Evolutionary conservation across 2,797 vertebrate genomes (phyloP).

Genomic region (Steatocranus sp.): DNA sequence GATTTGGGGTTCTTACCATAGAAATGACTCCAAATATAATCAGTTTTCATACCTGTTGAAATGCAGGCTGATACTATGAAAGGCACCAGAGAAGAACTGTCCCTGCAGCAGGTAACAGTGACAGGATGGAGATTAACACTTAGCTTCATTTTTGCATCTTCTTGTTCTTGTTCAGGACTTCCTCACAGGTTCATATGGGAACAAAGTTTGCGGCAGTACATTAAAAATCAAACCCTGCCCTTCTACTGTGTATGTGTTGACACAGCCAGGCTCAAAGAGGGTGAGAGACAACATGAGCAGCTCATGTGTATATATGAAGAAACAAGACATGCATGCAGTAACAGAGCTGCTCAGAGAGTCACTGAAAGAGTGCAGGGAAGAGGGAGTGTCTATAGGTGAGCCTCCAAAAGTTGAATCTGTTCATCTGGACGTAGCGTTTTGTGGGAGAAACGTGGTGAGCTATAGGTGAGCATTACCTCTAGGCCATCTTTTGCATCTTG

Average conservation of each 20-base stretch:
- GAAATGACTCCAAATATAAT: neutral
- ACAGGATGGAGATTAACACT: neutral
- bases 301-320: neutral
- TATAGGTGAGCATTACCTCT: neutral
- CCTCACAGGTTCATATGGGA: neutral
- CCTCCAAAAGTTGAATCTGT: no score
- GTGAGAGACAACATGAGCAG: neutral
- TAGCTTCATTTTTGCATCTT: neutral
- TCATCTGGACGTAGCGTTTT: no score
- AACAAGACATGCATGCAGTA: neutral
- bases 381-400: neutral
- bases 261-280: neutral
- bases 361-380: fast-evolving
- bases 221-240: slow-evolving; percentile 2
- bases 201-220: neutral
- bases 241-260: neutral
- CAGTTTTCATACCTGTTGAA: neutral
- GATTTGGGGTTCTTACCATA: neutral
- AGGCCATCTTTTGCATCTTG: neutral
- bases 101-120: neutral
- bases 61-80: neutral
- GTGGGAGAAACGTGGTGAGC: no score
- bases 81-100: neutral
- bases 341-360: neutral
- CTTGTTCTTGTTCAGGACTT: neutral